Percentiles rank a stretch among this genome's conserved stretches.
Evolutionary conservation across 1,140 invertebrate species (phyloP).

Genomic region (Sitophilus oryzae): DNA sequence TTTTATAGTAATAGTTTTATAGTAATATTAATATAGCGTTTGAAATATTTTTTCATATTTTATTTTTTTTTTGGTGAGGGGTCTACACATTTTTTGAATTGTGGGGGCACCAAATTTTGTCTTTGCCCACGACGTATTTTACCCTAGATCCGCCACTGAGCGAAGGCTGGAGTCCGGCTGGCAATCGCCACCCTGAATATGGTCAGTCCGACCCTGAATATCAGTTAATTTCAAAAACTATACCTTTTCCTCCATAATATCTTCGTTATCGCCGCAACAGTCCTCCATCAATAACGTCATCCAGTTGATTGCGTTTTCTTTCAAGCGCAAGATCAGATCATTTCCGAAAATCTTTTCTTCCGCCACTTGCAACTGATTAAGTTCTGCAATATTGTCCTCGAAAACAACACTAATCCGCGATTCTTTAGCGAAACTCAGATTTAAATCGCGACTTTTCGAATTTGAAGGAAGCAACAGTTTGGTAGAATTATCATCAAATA

Average conservation of each 20-base stretch:
- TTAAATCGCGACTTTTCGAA: background rate
- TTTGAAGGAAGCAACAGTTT: background rate
- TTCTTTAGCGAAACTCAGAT: slow-evolving; percentile 21
- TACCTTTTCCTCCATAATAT: slow-evolving; percentile 22
- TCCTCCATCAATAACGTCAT: slow-evolving; percentile 11
- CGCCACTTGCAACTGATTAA: slow-evolving; percentile 2
- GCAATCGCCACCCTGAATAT: too few relatives aligned
- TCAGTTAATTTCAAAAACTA: too few relatives aligned
- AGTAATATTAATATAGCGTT: too few relatives aligned
- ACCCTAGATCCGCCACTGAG: too few relatives aligned
- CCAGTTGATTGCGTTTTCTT: slow-evolving; percentile 17
- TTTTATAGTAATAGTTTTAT: too few relatives aligned
- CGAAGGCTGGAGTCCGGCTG: too few relatives aligned
- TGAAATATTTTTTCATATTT: too few relatives aligned
- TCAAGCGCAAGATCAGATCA: slow-evolving; percentile 4
- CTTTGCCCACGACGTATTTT: too few relatives aligned
- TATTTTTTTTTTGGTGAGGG: too few relatives aligned
- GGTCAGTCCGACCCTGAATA: too few relatives aligned
- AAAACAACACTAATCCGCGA: slow-evolving; percentile 14
- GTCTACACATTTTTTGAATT: too few relatives aligned
- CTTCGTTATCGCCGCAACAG: slow-evolving; percentile 10
- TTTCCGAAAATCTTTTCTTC: background rate
- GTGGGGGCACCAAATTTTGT: too few relatives aligned
- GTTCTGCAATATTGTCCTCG: slow-evolving; percentile 9
- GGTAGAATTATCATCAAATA: background rate